phyloP scores from a whole-genome alignment of 64 coral and sea anemone species.

The Trachythela sp. region DNA sequence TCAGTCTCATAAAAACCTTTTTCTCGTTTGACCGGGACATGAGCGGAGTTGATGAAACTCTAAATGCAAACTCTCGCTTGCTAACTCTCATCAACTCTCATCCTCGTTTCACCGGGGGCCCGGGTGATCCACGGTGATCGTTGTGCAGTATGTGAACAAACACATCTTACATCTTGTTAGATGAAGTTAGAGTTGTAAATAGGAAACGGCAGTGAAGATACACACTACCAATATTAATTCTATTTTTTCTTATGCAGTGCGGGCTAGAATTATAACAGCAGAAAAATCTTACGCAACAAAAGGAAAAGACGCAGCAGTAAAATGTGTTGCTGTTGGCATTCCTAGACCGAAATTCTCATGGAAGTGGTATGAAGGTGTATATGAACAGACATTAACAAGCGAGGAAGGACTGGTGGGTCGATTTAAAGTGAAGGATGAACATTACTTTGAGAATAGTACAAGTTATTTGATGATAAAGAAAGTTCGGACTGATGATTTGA shows the following conservation, averaged over 20 bases:
- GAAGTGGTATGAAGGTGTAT: background rate
- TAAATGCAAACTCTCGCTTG: too few species aligned
- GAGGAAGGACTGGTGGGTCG: background rate
- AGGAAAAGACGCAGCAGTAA: background rate
- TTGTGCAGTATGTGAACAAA: too few species aligned
- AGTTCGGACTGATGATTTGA: background rate
- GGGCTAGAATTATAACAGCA: background rate
- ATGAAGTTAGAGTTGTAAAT: too few species aligned
- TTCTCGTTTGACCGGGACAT: too few species aligned
- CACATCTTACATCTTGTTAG: too few species aligned
- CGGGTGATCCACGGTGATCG: too few species aligned
- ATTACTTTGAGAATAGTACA: background rate
- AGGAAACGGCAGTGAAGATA: too few species aligned
- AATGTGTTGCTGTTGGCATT: background rate
- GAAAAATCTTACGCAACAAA: background rate
- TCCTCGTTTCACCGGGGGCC: too few species aligned
- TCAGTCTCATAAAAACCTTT: too few species aligned
- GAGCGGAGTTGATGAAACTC: too few species aligned
- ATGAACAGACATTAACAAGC: background rate
- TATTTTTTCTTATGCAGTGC: background rate
- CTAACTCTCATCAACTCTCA: too few species aligned
- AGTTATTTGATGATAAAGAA: background rate
- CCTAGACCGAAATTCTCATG: background rate
- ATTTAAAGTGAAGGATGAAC: background rate
- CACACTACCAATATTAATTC: too few species aligned